Evolutionary conservation across 2,797 vertebrate genomes (phyloP).

Genomic region (Steatocranus sp.): DNA sequence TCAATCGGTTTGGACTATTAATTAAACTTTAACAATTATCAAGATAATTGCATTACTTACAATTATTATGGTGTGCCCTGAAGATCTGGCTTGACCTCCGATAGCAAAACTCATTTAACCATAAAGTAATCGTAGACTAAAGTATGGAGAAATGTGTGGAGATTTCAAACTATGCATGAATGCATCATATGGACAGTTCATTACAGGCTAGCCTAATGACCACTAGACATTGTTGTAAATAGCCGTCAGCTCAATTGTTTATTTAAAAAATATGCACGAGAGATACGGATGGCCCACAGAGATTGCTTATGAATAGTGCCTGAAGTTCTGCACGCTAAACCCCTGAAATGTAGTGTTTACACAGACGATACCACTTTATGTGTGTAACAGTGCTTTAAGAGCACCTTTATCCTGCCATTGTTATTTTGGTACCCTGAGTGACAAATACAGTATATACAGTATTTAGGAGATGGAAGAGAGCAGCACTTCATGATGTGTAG

Average conservation of each 20-base stretch:
- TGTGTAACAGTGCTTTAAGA: not conserved
- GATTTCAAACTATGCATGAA: not conserved
- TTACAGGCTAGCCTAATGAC: not conserved
- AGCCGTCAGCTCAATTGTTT: not conserved
- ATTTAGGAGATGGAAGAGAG: not conserved
- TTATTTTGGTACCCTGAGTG: not conserved
- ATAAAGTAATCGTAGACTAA: not conserved
- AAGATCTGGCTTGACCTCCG: not conserved
- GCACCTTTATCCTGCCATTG: not conserved
- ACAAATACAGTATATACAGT: not conserved
- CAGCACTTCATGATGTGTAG: not conserved
- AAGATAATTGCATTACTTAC: not conserved
- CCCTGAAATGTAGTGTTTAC: not conserved
- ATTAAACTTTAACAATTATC: not conserved
- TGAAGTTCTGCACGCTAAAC: fast-evolving
- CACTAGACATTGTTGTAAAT: not conserved
- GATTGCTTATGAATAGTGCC: not conserved
- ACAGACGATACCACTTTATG: not conserved
- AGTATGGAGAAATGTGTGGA: not conserved
- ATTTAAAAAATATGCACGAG: not conserved
- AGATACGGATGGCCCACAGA: not conserved
- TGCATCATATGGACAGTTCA: not conserved
- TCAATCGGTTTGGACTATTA: not conserved
- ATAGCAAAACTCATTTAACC: not conserved
- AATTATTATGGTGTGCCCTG: not conserved